These are phyloP conservation scores for Caenorhabditis wallacei DNA, from an alignment of 2,888 invertebrate species.

Conservation along the genomic window DNA sequence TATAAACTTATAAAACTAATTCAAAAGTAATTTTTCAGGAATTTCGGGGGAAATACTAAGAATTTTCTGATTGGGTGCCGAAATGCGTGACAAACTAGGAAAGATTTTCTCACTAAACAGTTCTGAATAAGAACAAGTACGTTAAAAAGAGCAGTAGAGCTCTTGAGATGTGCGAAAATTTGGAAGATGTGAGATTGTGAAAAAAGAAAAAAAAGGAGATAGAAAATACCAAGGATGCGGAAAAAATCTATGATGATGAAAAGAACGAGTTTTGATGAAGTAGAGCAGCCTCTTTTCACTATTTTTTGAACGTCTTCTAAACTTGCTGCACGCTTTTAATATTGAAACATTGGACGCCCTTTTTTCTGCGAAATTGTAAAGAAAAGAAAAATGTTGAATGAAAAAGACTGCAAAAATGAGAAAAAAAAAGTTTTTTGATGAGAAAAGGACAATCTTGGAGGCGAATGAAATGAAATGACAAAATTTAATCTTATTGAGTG, in stretches of 20 bases:
- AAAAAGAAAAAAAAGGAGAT: slow-evolving; percentile 7
- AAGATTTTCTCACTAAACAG: slow-evolving; percentile 40
- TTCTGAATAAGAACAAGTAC: slow-evolving; percentile 48
- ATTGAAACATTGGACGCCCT: not conserved
- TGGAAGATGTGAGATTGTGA: slow-evolving; percentile 43
- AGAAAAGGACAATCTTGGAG: not conserved
- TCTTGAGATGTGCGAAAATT: slow-evolving; percentile 28
- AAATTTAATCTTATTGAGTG: slow-evolving; percentile 63
- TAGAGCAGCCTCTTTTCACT: slow-evolving; percentile 28
- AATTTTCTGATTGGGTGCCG: no score
- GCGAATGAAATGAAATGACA: slow-evolving; percentile 24
- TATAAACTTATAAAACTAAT: not conserved
- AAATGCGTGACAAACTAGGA: slow-evolving; percentile 49
- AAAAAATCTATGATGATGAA: slow-evolving; percentile 47
- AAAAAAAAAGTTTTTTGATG: not conserved
- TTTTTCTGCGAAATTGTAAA: not conserved
- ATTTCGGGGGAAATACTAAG: not conserved
- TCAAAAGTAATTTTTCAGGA: not conserved
- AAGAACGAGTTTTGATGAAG: slow-evolving; percentile 62
- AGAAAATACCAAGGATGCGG: slow-evolving; percentile 2
- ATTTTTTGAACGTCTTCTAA: slow-evolving; percentile 31
- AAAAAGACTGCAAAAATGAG: not conserved
- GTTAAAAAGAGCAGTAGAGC: slow-evolving; percentile 26
- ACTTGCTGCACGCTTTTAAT: slow-evolving; percentile 23
- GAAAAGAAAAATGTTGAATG: not conserved